These are phyloP conservation scores for Sardinella longiceps DNA, from an alignment of 2,797 vertebrate genomes.

Conservation along the genomic window DNA sequence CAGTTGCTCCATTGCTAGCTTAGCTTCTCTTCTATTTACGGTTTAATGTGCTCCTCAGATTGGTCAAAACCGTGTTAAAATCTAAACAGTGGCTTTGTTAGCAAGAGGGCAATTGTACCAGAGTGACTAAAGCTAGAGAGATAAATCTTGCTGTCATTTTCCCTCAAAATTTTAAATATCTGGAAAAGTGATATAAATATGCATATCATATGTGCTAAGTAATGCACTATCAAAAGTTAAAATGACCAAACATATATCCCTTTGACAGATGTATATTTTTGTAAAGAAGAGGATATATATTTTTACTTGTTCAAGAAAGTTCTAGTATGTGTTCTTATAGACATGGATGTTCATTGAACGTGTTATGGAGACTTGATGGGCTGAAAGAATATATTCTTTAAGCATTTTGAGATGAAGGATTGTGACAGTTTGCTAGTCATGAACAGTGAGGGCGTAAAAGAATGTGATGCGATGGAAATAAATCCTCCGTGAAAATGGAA, in stretches of 20 bases:
- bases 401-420: background rate
- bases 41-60: no score
- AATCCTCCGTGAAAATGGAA: background rate
- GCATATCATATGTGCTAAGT: background rate
- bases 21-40: no score
- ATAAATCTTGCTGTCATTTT: background rate
- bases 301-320: conserved; percentile 44
- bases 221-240: conserved; percentile 28
- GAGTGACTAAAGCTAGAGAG: background rate
- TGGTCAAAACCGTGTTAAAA: no score
- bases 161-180: background rate
- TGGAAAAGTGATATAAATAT: background rate
- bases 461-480: background rate
- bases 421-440: background rate
- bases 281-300: conserved; percentile 6
- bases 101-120: no score
- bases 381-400: conserved; percentile 2
- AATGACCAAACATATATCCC: conserved; percentile 47
- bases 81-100: no score
- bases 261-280: conserved; percentile 31
- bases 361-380: conserved; percentile 32
- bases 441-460: background rate
- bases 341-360: background rate
- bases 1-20: no score
- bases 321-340: conserved; percentile 33